Conservation (phyloP, 2,888 invertebrate species). For the Acleris sparsana region DNA sequence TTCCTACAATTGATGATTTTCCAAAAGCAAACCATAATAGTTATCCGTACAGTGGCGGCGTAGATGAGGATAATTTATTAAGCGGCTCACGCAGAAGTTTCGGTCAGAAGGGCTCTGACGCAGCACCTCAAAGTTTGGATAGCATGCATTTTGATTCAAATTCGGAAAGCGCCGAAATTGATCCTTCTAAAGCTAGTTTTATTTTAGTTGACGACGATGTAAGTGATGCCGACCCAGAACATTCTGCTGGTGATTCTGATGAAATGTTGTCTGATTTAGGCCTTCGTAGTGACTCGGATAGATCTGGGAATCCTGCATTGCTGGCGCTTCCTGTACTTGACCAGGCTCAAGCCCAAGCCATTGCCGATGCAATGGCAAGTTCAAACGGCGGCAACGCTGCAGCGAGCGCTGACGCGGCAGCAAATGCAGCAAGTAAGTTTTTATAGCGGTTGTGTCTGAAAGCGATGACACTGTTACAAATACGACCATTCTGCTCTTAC, state of each 20-base stretch:
- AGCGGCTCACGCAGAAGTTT: not conserved
- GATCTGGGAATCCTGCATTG: not conserved
- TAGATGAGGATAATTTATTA: not conserved
- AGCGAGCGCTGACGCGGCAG: conserved; percentile 6
- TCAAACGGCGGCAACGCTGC: not conserved
- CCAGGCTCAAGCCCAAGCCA: not conserved
- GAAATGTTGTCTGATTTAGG: conserved; percentile 1
- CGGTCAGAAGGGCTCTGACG: not conserved
- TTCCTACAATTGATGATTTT: too few species aligned
- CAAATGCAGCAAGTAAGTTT: conserved; percentile 7
- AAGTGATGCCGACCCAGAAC: not conserved
- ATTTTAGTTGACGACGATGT: not conserved
- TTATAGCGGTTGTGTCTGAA: too few species aligned
- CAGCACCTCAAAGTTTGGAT: not conserved
- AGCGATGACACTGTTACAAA: too few species aligned
- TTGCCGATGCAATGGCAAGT: not conserved
- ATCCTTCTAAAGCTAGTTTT: not conserved
- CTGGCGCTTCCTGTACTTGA: too few species aligned
- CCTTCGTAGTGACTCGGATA: not conserved
- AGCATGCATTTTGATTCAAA: not conserved
- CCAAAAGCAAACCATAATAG: too few species aligned
- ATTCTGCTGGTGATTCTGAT: not conserved
- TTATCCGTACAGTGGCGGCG: too few species aligned
- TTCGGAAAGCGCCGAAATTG: not conserved
- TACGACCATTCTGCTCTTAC: too few species aligned